Evolutionary conservation across 1,140 invertebrate genomes (phyloP), one percentile per base, ranked within the genome.

Genomic region (Hycleus phaleratus): DNA sequence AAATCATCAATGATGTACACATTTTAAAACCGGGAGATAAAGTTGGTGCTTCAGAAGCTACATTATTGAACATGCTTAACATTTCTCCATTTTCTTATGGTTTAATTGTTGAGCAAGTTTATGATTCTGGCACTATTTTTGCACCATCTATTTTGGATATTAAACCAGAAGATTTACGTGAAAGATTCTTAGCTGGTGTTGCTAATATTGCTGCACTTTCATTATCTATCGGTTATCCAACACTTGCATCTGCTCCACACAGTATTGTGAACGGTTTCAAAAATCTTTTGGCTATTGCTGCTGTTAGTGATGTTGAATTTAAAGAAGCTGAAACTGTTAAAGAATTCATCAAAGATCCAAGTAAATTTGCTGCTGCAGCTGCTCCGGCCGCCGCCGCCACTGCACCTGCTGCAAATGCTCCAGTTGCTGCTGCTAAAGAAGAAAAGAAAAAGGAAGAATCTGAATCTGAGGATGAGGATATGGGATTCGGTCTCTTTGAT

Each of bases 51-150:
- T 97, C 94, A 39, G 97, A 99, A 81, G 93, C 96, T 24, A 97
- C 96, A 9, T 85, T 99, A 47, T 80, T 99, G 52, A 99, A 99
- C 82, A 99, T 99, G 97, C 86, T 99, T 81, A 97, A 97, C 81
- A 97, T 99, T 74, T 98, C 94, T 75, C 97, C 97, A 38, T 99
- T 99, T 81, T 95, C 94, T 40, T 99, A 99, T 72, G 97, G 97
- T 82, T 83, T 99, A 64, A 77, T 91, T 11, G 92, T 99, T 54
- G 85, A 90, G 74, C 88, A 90, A 84, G 95, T 99, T 0, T 99
- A 98, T 70, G 97, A 99, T 75, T 96, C 94, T 69, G 97, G 97
- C 56, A 97, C 95, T 62, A 90, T 98, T 69, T 99, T 98, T 75
- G 89, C 91, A 7, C 97, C 97, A 4, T 88, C 88, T 59, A 95